Base-by-base conservation (phyloP, 2,113 vertebrate genomes). In the Sinocyclocheilus anshuiensis region DNA sequence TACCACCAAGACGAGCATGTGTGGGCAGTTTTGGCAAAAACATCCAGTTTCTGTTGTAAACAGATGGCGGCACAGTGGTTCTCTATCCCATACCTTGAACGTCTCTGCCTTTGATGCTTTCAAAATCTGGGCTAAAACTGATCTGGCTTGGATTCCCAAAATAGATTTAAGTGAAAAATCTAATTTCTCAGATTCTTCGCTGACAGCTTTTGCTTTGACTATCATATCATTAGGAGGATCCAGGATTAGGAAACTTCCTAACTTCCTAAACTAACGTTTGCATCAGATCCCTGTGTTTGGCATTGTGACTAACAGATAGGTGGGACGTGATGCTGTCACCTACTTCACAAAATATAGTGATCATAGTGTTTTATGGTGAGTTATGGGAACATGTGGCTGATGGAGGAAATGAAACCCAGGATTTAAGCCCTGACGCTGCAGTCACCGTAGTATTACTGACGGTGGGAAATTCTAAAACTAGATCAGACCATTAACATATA, bases 11-110 rank as follows among this genome's bases (percentile, higher is more conserved):
- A 11, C 10, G 10, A 45, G 71, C 18, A 42, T 42, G 9, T 36
- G 22, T 10, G 4, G 39, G 4, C 39, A 6, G 71, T 74, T 74
- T n/a, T 74, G 71, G 22, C 71, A 74, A 12, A 45, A 42, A 74
- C 33, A 72, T 72, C 33, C 16, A 1, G 18, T 42, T 72, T 72
- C 69, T 39, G 69, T 42, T n/a, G 4, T 45, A 22, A 74, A 74
- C 36, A 74, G 71, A 71, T 71, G 65, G 36, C 5, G 71, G 71
- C 71, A 74, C 39, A 71, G 67, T 71, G 67, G 67, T 33, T 69
- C 65, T 69, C 65, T 42, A 12, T n/a, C 20, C 39, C 39, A 6
- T 45, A n/a, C n/a, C 20, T 74, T 74, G 4, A 74, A 45, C 22
- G 10, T 8, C 29, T 69, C 29, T 45, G 39, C 69, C 36, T 72